Conservation (phyloP, 2,888 invertebrate genomes). For the Cyclophora albipunctata region DNA sequence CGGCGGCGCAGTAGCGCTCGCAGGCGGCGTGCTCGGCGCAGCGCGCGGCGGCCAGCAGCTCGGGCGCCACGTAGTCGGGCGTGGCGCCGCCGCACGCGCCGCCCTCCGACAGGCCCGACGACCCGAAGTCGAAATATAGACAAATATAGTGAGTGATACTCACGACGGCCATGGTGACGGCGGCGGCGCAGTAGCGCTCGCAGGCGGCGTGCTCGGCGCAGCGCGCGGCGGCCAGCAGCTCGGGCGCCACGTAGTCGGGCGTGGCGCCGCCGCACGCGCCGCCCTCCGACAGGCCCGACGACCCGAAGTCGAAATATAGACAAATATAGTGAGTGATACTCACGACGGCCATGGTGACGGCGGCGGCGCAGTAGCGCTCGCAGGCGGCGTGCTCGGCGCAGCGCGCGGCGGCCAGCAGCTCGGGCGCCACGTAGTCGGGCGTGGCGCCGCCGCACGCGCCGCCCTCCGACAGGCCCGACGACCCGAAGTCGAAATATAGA, state of each 20-base stretch:
- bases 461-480: slow-evolving; percentile 80
- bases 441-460: slow-evolving; percentile 79
- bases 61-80: slow-evolving; percentile 91
- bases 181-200: slow-evolving; percentile 54
- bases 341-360: slow-evolving; percentile 71
- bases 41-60: slow-evolving; percentile 82
- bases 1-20: slow-evolving; percentile 54
- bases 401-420: slow-evolving; percentile 82
- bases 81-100: slow-evolving; percentile 79
- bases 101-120: slow-evolving; percentile 80
- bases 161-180: slow-evolving; percentile 71
- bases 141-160: too few relatives aligned
- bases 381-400: slow-evolving; percentile 65
- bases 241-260: slow-evolving; percentile 91
- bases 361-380: slow-evolving; percentile 54
- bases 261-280: slow-evolving; percentile 79
- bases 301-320: slow-evolving; percentile 90
- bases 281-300: slow-evolving; percentile 80
- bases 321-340: too few relatives aligned
- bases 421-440: slow-evolving; percentile 91
- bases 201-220: slow-evolving; percentile 65
- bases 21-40: slow-evolving; percentile 65
- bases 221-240: slow-evolving; percentile 82
- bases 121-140: slow-evolving; percentile 90
- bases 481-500: slow-evolving; percentile 90